A percentile compares a stretch with the other conserved stretches of the same genome.
Evolutionary conservation across 2,113 vertebrate species (phyloP).

Genomic region (Danionella cerebrum): DNA sequence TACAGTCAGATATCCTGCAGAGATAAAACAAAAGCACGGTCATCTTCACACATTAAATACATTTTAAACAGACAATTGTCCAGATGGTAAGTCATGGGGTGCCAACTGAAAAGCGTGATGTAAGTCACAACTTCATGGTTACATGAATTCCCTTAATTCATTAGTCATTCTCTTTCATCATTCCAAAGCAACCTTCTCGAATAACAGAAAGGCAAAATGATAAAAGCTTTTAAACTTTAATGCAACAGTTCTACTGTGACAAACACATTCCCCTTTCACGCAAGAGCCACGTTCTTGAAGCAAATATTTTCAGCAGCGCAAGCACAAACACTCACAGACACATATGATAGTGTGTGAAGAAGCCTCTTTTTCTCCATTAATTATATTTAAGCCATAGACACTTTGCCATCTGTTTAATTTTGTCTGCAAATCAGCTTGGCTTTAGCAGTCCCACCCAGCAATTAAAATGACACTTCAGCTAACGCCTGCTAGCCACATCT

Average conservation of each 20-base stretch:
- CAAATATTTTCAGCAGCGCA: not conserved
- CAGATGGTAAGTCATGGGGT: not conserved
- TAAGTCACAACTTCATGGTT: not conserved
- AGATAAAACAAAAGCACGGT: constrained; percentile 16
- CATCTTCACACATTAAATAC: not conserved
- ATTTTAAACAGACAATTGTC: not conserved
- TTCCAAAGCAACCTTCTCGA: not conserved
- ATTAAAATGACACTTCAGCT: not conserved
- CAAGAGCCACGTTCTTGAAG: not conserved
- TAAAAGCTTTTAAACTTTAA: not conserved
- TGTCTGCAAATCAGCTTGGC: constrained; percentile 14
- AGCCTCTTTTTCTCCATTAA: constrained; percentile 31
- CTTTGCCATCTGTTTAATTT: constrained; percentile 34
- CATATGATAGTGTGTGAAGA: not conserved
- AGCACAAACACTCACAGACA: not conserved
- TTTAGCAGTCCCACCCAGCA: not conserved
- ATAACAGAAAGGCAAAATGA: not conserved
- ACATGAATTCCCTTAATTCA: too few relatives aligned
- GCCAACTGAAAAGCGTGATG: not conserved
- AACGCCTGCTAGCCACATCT: not conserved
- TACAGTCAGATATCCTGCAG: constrained; percentile 88
- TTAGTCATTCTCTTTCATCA: not conserved
- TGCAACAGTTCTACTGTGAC: not conserved
- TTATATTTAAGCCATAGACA: constrained; percentile 38
- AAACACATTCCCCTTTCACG: not conserved